A percentile compares a stretch with the other conserved stretches of the same genome.
phyloP scores from a whole-genome alignment of 2,113 vertebrate species.

The Alethe castanea region DNA sequence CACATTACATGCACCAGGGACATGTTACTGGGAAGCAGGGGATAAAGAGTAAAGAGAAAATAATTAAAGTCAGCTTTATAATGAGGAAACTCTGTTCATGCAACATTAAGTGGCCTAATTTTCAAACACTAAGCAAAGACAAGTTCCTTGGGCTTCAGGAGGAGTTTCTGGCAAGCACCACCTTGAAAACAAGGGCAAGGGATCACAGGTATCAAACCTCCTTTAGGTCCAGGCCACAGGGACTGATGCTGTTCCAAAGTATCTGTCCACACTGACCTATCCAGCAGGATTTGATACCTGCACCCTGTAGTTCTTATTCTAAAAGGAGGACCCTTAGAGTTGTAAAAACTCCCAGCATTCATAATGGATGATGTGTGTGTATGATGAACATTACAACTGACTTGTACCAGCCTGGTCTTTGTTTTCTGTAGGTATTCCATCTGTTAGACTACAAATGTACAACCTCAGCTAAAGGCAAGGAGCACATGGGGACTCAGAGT shows the following conservation, averaged over 20 bases:
- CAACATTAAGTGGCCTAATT: constrained; percentile 28
- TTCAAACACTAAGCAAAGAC: not conserved
- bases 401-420: not conserved
- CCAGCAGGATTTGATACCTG: fast-evolving
- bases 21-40: not conserved
- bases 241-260: not conserved
- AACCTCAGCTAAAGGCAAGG: fast-evolving
- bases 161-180: not conserved
- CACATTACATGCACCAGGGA: constrained; percentile 34
- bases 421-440: not conserved
- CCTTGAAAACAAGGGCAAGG: not conserved
- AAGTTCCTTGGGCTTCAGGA: not conserved
- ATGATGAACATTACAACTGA: not conserved
- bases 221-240: not conserved
- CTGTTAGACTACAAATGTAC: not conserved
- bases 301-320: not conserved
- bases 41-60: constrained; percentile 17
- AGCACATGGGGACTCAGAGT: not conserved
- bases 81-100: constrained; percentile 32
- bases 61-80: constrained; percentile 57
- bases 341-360: not conserved
- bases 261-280: not conserved
- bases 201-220: not conserved
- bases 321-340: not conserved
- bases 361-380: too few relatives aligned